Evolutionary conservation across 2,113 vertebrate species (phyloP).

Genomic region (Tapirus terrestris): DNA sequence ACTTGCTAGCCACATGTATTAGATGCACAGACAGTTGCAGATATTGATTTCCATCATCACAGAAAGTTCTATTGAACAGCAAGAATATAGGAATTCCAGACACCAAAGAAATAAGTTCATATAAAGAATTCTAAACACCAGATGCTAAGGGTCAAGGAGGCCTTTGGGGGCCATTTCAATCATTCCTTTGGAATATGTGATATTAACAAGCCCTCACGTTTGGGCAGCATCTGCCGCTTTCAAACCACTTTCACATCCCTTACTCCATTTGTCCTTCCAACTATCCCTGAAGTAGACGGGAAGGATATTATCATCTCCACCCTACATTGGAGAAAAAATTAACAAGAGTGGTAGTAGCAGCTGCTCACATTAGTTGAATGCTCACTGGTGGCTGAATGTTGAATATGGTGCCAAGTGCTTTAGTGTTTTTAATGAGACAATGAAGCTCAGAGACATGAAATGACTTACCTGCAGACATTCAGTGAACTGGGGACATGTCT

Average conservation of each 20-base stretch:
- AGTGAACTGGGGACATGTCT: background rate
- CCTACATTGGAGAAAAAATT: background rate
- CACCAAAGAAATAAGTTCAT: background rate
- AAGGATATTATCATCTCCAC: background rate
- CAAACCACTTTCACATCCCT: background rate
- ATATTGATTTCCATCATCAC: background rate
- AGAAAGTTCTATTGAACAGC: background rate
- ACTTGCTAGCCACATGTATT: background rate
- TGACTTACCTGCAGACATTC: background rate
- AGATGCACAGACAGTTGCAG: rapidly evolving
- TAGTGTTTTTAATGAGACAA: background rate
- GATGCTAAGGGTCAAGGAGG: background rate
- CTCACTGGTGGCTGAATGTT: background rate
- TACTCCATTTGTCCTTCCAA: background rate
- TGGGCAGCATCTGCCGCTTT: background rate
- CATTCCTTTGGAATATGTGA: background rate
- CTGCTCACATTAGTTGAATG: background rate
- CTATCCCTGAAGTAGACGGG: background rate
- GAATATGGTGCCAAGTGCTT: background rate
- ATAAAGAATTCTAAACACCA: background rate
- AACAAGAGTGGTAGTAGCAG: background rate
- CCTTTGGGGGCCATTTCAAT: background rate
- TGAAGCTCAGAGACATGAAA: background rate
- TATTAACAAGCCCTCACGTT: background rate
- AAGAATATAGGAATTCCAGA: background rate